Base-by-base conservation (phyloP, 2,797 vertebrate genomes). In the Gallinago solitaria region DNA sequence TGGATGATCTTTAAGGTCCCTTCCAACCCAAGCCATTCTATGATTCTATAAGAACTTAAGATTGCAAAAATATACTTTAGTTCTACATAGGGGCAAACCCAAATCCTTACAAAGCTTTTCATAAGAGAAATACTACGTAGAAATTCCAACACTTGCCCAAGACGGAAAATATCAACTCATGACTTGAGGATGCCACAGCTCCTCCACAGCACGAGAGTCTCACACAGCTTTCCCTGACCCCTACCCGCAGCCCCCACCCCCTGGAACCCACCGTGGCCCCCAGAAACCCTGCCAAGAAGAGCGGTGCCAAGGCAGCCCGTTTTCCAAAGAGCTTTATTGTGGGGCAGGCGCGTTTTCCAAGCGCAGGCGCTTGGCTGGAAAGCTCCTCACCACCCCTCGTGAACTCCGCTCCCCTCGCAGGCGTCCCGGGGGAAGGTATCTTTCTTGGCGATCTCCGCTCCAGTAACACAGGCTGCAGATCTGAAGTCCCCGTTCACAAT, bases 401-500 rank as follows among this genome's bases (percentile, higher is more conserved):
- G 91, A 96, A 18, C 87, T 27, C 63, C 3, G 74, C 83, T 67
- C 54, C 78, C 76, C 79, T 60, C 3, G 48, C 50, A 53, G 71
- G 63, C 80, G 18, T 87, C 90, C 83, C 89, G 24, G 45, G 71
- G 73, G 89, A 25, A 92, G 51, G 85, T 94, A 95, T 97, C 96
- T 91, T 8, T 87, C 69, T 4, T 96, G 95, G 96, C 94, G 0
- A 94, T 96, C 94, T 84, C 60, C 0, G 7, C 95, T 68, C 51
- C 86, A 77, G 93, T 50, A 95, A 64, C 80, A 33, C 70, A 71
- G 85, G 35, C 95, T 82, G 91, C 60, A 64, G 81, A 96, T 90
- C 89, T 93, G 84, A 89, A 89, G 83, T 39, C 35, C 74, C 74
- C 9, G 3, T 69, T 86, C 15, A 96, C 94, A 95, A 96, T 96